These are phyloP conservation scores for Spheniscus humboldti DNA, from an alignment of 2,797 vertebrate species.

Conservation along the genomic window DNA sequence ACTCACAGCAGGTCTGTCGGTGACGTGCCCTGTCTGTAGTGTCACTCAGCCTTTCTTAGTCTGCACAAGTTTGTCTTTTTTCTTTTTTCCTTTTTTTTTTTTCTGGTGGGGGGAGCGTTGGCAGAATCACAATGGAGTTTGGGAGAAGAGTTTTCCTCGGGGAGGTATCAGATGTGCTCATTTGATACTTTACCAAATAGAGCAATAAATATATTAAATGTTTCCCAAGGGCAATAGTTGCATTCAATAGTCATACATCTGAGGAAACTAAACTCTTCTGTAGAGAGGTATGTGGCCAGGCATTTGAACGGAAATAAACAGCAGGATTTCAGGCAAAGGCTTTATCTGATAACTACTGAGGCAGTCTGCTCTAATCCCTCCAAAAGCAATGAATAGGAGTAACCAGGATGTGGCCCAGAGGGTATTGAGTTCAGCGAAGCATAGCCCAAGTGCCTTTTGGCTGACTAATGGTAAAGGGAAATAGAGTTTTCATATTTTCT, in stretches of 20 bases:
- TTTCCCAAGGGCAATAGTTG: not conserved
- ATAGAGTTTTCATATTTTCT: not conserved
- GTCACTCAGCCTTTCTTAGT: not conserved
- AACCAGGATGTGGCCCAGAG: slow-evolving; percentile 2
- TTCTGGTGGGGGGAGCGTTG: not conserved
- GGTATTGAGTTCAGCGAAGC: slow-evolving; percentile 42
- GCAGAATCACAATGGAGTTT: not conserved
- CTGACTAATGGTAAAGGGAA: slow-evolving; percentile 4
- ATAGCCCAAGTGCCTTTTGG: not conserved
- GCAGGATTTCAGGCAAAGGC: not conserved
- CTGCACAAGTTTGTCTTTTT: not conserved
- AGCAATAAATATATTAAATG: not conserved
- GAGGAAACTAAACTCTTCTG: not conserved
- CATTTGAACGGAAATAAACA: not conserved
- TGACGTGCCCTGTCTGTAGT: not conserved
- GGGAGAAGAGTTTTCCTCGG: not conserved
- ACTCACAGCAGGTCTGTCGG: not conserved
- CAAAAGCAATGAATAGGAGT: not conserved
- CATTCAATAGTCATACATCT: not conserved
- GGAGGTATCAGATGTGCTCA: not conserved
- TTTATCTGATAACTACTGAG: not conserved
- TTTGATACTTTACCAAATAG: not conserved
- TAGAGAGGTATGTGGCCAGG: not conserved
- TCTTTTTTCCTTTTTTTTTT: not conserved
- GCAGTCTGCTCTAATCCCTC: not conserved